Evolutionary conservation across 64 coral and sea anemone genomes (phyloP).

Genomic region (Cladopsammia gracilis): DNA sequence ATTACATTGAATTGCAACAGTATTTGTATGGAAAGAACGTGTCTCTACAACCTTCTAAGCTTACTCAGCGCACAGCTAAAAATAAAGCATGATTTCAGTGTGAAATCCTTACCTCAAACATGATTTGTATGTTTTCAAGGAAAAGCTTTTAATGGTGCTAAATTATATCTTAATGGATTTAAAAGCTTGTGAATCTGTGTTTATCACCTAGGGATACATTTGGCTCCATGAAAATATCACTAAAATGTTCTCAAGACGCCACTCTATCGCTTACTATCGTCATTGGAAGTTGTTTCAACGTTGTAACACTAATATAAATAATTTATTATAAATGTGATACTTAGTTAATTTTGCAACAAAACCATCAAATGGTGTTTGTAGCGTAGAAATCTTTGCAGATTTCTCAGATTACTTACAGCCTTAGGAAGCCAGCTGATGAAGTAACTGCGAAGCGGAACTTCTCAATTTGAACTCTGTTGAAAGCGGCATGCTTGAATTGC

Average conservation of each 20-base stretch:
- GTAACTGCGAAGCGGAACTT: not conserved
- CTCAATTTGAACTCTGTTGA: not conserved
- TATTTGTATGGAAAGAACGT: no score
- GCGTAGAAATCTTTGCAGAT: not conserved
- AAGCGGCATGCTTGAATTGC: not conserved
- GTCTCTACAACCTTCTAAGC: not conserved
- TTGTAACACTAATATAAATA: not conserved
- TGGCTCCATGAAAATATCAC: not conserved
- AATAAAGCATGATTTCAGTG: not conserved
- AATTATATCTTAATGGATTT: not conserved
- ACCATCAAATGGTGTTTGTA: not conserved
- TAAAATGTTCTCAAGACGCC: not conserved
- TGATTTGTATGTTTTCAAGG: not conserved
- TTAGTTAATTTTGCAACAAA: constrained; percentile 4
- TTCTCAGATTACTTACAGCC: not conserved
- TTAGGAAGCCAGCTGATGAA: constrained; percentile 41
- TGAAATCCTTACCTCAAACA: not conserved
- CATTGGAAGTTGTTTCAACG: not conserved
- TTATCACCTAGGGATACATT: constrained; percentile 16
- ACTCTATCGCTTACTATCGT: not conserved
- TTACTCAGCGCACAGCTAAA: not conserved
- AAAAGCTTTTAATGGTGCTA: not conserved
- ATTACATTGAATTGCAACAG: no score
- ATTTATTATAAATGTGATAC: constrained; percentile 25
- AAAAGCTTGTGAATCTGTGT: not conserved